A percentile compares a stretch with the other conserved stretches of the same genome.
Evolutionary conservation across 2,113 vertebrate genomes (phyloP).

Genomic region (Macroglossus sobrinus): DNA sequence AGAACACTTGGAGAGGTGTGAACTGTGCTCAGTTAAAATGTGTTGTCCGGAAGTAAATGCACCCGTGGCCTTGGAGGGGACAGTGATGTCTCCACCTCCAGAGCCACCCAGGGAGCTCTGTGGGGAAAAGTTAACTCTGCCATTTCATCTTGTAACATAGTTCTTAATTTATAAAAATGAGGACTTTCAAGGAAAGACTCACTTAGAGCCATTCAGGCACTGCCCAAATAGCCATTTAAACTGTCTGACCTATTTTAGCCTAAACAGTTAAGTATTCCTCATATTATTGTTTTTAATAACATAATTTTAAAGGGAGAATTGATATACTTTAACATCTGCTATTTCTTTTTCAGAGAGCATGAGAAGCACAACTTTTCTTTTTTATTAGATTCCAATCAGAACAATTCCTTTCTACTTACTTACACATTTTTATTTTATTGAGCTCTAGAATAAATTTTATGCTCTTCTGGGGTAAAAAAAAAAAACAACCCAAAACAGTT

Average conservation of each 20-base stretch:
- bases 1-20: background rate
- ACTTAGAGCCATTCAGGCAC: too few relatives aligned
- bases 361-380: constrained; percentile 20
- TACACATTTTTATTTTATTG: constrained; percentile 3
- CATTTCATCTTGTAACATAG: background rate
- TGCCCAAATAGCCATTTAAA: background rate
- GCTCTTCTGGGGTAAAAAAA: background rate
- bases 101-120: background rate
- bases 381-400: background rate
- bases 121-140: background rate
- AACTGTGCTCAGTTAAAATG: background rate
- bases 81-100: background rate
- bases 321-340: background rate
- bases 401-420: background rate
- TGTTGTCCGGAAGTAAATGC: background rate
- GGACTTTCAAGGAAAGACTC: background rate
- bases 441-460: constrained; percentile 4
- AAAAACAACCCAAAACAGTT: background rate
- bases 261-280: background rate
- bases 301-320: background rate
- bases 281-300: background rate
- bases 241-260: background rate
- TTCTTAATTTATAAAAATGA: background rate
- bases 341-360: background rate
- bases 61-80: background rate